Evolutionary conservation across 2,113 vertebrate species (phyloP), one percentile per base, ranked within the genome.

Genomic region (Colistium nudipinnis): DNA sequence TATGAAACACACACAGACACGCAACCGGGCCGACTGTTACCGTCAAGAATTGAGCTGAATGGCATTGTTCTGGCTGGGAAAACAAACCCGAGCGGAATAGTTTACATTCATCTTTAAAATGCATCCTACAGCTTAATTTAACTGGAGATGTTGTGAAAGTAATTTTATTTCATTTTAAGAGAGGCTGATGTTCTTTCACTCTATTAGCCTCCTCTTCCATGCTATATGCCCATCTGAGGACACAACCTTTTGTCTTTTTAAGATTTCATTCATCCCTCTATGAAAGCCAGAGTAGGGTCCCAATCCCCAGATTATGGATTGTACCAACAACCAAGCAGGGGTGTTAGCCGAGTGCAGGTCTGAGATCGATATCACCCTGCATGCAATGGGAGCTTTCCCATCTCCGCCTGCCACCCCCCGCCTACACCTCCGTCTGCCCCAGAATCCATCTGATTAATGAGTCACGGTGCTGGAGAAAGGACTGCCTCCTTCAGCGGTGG

Each of bases 371-470:
- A 85, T 86, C 54, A 78, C 56, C 78, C 74, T 38, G 31, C 48
- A 77, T 87, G 76, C 84, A 80, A 78, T 36, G 31, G 30, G 69
- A 87, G 76, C 72, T 78, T 63, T 84, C 72, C 67, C 48, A 44
- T 75, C 63, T 78, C 44, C 67, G 49, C 27, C 64, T 17, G 20
- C 39, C 53, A 16, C 27, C 65, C 53, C 44, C 44, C 9, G 1
- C 20, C 44, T 38, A 62, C 54, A 73, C 63, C 62, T 53, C 49
- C 27, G 36, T 27, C 53, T 7, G 4, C n/a, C 51, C 53, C 36
- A 48, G 56, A 82, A 49, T 81, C 78, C 75, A 84, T 89, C 78
- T 85, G 87, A 86, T 86, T 85, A 89, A 87, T 90, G 82, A 87
- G 78, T 83, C 81, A 79, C 53, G 31, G 80, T 76, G 79, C 76